phyloP scores from a whole-genome alignment of 2,797 vertebrate species.

The Pangasius macronema region DNA sequence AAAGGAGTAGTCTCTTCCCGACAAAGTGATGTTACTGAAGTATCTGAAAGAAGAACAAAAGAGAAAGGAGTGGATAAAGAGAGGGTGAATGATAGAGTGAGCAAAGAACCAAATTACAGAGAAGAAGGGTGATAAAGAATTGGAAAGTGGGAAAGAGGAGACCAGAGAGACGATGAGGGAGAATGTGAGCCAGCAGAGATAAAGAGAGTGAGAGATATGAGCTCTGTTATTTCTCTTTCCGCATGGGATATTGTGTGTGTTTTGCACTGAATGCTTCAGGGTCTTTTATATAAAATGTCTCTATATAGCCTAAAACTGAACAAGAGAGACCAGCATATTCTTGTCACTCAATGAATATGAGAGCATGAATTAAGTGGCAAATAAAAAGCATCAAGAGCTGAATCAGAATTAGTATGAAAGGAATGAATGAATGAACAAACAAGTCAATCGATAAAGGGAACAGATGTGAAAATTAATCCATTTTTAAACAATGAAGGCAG shows the following conservation, averaged over 20 bases:
- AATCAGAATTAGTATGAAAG: slow-evolving; percentile 15
- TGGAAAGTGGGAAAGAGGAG: slow-evolving; percentile 16
- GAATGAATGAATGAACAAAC: neutral
- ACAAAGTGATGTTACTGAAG: slow-evolving; percentile 84
- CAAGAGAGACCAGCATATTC: slow-evolving; percentile 26
- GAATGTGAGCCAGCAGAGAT: slow-evolving; percentile 44
- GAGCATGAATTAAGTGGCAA: neutral
- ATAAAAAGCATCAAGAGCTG: neutral
- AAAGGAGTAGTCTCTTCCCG: slow-evolving; percentile 81
- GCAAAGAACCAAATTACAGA: slow-evolving; percentile 35
- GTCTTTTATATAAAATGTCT: slow-evolving; percentile 48
- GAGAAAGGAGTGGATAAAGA: slow-evolving; percentile 16
- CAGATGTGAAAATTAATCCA: neutral
- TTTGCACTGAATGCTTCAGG: slow-evolving; percentile 51
- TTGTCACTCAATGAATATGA: slow-evolving; percentile 32
- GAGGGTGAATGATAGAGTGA: slow-evolving; percentile 29
- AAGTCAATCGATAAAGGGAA: neutral
- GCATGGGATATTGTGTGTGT: slow-evolving; percentile 42
- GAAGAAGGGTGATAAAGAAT: slow-evolving; percentile 22
- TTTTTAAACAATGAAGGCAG: neutral
- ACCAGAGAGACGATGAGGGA: slow-evolving; percentile 6
- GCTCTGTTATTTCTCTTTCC: slow-evolving; percentile 57
- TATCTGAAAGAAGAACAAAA: slow-evolving; percentile 68
- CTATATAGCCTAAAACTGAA: slow-evolving; percentile 22
- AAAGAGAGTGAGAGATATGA: slow-evolving; percentile 46